Percentiles rank a stretch among this genome's conserved stretches.
These are phyloP conservation scores for Ganaspis sp. DNA, from an alignment of 1,140 invertebrate species.

Conservation along the genomic window DNA sequence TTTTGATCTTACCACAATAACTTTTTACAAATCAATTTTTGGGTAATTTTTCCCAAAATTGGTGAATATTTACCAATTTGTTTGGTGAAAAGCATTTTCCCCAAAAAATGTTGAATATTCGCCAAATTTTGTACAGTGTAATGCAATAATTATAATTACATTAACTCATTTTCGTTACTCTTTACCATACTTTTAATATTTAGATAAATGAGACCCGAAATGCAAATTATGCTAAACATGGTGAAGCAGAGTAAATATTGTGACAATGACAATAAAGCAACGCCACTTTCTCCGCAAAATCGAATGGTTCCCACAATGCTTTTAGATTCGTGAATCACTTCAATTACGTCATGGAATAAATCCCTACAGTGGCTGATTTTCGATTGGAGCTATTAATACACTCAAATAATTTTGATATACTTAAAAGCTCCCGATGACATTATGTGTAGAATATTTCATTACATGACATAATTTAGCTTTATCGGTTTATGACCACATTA, in stretches of 20 bases:
- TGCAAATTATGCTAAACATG: not conserved
- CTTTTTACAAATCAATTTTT: no score
- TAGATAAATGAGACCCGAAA: no score
- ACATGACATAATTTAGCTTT: not conserved
- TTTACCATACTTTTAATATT: no score
- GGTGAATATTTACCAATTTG: no score
- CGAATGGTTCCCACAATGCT: not conserved
- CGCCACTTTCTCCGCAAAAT: not conserved
- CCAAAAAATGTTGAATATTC: no score
- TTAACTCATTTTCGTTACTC: no score
- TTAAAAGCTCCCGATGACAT: not conserved
- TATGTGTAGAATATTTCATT: not conserved
- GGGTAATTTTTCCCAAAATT: no score
- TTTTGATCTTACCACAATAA: no score
- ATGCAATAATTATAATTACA: no score
- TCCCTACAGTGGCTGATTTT: not conserved
- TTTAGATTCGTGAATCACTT: not conserved
- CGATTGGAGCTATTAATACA: not conserved
- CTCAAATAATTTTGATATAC: not conserved
- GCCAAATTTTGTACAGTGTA: no score
- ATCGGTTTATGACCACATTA: slow-evolving; percentile 6
- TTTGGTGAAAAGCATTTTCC: no score
- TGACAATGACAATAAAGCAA: not conserved
- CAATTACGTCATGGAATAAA: not conserved
- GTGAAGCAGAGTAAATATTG: not conserved